phyloP scores from a whole-genome alignment of 2,888 invertebrate genomes.

The Laspeyria flexula region DNA sequence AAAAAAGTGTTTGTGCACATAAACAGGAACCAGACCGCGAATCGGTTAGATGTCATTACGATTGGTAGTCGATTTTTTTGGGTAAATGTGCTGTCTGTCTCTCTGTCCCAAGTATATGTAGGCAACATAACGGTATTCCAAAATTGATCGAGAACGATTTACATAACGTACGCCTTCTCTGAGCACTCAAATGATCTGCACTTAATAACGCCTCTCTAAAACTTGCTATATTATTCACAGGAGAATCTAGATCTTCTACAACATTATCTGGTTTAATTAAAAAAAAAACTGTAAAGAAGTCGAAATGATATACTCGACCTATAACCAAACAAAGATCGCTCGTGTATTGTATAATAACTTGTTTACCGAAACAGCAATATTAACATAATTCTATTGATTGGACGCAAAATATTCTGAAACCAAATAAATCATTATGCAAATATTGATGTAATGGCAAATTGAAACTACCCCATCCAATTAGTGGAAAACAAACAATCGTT shows the following conservation, averaged over 20 bases:
- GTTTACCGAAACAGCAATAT: conserved; percentile 2
- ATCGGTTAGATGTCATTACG: conserved; percentile 46
- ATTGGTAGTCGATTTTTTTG: conserved; percentile 30
- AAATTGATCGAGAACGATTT: conserved; percentile 35
- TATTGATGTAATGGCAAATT: conserved; percentile 2
- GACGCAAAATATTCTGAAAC: conserved; percentile 19
- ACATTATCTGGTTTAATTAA: neutral
- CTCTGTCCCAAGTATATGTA: conserved; percentile 13
- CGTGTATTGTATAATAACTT: neutral
- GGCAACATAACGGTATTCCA: conserved; percentile 39
- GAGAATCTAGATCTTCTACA: too few relatives aligned
- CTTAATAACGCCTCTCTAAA: conserved; percentile 28
- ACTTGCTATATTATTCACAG: neutral
- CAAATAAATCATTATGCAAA: conserved; percentile 14
- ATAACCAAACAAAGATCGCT: neutral
- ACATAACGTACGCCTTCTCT: conserved; percentile 25
- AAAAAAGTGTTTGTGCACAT: conserved; percentile 56
- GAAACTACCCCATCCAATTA: conserved; percentile 15
- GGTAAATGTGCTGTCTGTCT: conserved; percentile 32
- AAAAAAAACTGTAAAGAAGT: too few relatives aligned
- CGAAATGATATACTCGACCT: too few relatives aligned
- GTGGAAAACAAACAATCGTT: conserved; percentile 8
- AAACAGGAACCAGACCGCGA: conserved; percentile 60
- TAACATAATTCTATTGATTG: conserved; percentile 2
- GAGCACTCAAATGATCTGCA: conserved; percentile 17